Percentiles rank a stretch among this genome's conserved stretches.
phyloP scores from a whole-genome alignment of 2,888 invertebrate species.

The Eledone cirrhosa region DNA sequence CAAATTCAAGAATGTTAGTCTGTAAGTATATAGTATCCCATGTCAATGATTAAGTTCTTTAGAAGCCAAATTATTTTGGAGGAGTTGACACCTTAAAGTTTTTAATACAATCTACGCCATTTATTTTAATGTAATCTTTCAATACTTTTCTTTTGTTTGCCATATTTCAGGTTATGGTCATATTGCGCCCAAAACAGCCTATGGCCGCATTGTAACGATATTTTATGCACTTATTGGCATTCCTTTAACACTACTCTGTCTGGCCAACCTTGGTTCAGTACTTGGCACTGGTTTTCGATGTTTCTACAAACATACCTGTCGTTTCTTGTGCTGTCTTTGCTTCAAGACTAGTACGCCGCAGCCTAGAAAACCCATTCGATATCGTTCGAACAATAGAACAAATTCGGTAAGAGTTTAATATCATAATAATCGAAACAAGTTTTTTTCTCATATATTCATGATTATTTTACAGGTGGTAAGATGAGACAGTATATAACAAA shows the following conservation, averaged over 20 bases:
- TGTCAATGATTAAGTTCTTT: no score
- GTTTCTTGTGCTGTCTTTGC: constrained; percentile 36
- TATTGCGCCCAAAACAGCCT: constrained; percentile 44
- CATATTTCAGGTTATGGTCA: constrained; percentile 44
- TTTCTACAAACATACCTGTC: constrained; percentile 69
- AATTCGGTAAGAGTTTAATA: no score
- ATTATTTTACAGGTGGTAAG: no score
- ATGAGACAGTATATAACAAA: no score
- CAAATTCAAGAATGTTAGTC: no score
- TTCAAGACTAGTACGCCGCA: constrained; percentile 18
- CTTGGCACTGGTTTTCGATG: constrained; percentile 57
- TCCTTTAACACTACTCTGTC: constrained; percentile 43
- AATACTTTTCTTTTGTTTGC: background rate
- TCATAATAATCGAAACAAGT: no score
- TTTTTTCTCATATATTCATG: no score
- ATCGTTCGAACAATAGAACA: background rate
- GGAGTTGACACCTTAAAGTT: no score
- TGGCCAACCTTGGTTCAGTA: constrained; percentile 45
- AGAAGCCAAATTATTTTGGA: no score
- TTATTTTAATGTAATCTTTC: no score
- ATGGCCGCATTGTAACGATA: constrained; percentile 45
- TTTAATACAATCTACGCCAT: no score
- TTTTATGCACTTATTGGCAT: constrained; percentile 46
- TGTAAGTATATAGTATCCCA: no score
- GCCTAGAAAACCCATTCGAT: background rate